Base-by-base conservation (phyloP, 2,797 vertebrate species). In the Buphagus erythrorhynchus region DNA sequence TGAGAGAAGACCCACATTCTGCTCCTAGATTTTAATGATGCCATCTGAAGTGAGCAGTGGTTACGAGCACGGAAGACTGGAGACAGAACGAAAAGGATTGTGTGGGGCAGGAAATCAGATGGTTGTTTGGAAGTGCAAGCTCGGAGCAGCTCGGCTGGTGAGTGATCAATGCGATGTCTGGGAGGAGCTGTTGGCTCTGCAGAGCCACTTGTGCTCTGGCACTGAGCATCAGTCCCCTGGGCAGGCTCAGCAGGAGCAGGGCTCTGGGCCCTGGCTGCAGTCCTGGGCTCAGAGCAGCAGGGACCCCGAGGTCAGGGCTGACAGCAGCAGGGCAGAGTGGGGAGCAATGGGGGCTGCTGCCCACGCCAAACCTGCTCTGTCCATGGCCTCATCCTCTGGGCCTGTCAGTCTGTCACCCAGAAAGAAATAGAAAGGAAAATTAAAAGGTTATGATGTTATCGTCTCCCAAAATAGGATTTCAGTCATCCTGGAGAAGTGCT, bases 401-500 rank as follows among this genome's bases (percentile, higher is more conserved):
- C 78, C 62, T 88, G 75, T 88, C 94, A 94, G 49, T 93, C 89
- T 91, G 79, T 78, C 89, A 86, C 51, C 48, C 36, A 58, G 77
- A 24, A 72, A 88, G 83, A 91, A 91, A 85, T 25, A 77, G 81
- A 88, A 84, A 43, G 57, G 43, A 66, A 96, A 93, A 94, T 84
- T 91, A 96, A 95, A 95, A 96, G 91, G 87, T 96, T 96, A 79
- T 93, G 77, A 93, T 92, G 65, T 82, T 96, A 80, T 63, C 65
- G 5, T 83, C 65, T 85, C 88, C 65, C 80, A 75, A 94, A 96
- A 96, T 92, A 94, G 74, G 61, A 80, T 89, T 93, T 91, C 84
- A 91, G 75, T 92, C 89, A 91, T 88, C 58, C 59, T 16, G 8
- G 63, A 80, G 38, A 89, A 94, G 73, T 81, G 62, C 75, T 81